A percentile compares a stretch with the other conserved stretches of the same genome.
Evolutionary conservation across 2,888 invertebrate species (phyloP).

Genomic region (Allacma fusca): DNA sequence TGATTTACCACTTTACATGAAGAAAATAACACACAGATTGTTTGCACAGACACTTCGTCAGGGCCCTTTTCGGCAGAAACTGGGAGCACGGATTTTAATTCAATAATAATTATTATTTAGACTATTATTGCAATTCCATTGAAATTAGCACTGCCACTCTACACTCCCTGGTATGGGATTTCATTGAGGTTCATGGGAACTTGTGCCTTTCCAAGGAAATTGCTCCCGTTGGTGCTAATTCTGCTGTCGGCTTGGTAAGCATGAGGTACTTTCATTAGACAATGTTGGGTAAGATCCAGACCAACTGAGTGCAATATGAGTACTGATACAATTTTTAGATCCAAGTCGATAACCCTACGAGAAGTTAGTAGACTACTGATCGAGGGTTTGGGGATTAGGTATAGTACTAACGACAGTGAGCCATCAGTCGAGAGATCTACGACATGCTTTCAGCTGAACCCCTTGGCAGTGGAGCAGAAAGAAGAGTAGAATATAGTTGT

Average conservation of each 20-base stretch:
- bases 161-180: too few relatives aligned
- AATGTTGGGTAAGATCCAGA: not conserved
- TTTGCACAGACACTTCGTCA: too few relatives aligned
- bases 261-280: not conserved
- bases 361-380: not conserved
- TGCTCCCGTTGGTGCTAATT: too few relatives aligned
- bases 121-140: too few relatives aligned
- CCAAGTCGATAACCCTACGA: not conserved
- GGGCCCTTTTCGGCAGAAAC: too few relatives aligned
- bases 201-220: too few relatives aligned
- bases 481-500: not conserved
- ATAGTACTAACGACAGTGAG: not conserved
- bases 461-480: not conserved
- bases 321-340: constrained; percentile 6
- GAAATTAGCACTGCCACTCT: too few relatives aligned
- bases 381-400: not conserved
- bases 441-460: not conserved
- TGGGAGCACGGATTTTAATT: too few relatives aligned
- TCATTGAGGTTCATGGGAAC: too few relatives aligned
- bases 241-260: too few relatives aligned
- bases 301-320: constrained; percentile 9
- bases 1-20: not conserved
- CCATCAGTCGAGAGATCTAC: not conserved
- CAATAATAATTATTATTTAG: too few relatives aligned
- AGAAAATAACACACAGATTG: not conserved